phyloP scores from a whole-genome alignment of 1,140 invertebrate genomes.

The Acromyrmex charruanus region DNA sequence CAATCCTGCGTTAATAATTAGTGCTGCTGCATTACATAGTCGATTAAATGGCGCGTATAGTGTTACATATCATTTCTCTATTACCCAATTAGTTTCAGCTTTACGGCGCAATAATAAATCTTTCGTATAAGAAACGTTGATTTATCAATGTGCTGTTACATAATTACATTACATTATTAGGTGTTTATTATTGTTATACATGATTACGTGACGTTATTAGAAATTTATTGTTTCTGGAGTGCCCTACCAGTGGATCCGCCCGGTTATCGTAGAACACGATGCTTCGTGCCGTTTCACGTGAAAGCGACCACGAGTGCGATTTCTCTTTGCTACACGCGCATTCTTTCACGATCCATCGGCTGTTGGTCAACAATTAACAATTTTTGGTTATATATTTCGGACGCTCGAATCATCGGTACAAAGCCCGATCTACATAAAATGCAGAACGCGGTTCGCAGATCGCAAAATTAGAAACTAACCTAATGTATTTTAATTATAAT shows the following conservation, averaged over 20 bases:
- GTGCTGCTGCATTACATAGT: neutral
- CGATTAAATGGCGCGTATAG: neutral
- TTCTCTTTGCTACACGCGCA: conserved; percentile 50
- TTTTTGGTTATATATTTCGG: conserved; percentile 21
- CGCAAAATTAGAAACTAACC: too few species aligned
- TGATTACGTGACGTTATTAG: neutral
- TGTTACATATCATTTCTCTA: neutral
- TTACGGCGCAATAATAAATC: neutral
- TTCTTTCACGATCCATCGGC: conserved; percentile 53
- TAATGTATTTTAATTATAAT: too few species aligned
- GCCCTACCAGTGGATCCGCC: neutral
- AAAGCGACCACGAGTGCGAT: conserved; percentile 55
- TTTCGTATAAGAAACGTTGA: neutral
- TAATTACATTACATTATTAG: neutral
- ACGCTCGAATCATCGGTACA: neutral
- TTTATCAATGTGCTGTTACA: neutral
- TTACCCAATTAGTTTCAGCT: neutral
- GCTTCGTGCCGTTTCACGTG: conserved; percentile 37
- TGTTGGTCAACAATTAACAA: conserved; percentile 25
- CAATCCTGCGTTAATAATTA: neutral
- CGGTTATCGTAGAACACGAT: neutral
- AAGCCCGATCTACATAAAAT: too few species aligned
- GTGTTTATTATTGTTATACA: conserved; percentile 1
- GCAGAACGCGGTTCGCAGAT: too few species aligned
- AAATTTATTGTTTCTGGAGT: conserved; percentile 3